A percentile compares a stretch with the other conserved stretches of the same genome.
Conservation (phyloP, 2,888 invertebrate species). For the Torymus aiolomorphi region DNA sequence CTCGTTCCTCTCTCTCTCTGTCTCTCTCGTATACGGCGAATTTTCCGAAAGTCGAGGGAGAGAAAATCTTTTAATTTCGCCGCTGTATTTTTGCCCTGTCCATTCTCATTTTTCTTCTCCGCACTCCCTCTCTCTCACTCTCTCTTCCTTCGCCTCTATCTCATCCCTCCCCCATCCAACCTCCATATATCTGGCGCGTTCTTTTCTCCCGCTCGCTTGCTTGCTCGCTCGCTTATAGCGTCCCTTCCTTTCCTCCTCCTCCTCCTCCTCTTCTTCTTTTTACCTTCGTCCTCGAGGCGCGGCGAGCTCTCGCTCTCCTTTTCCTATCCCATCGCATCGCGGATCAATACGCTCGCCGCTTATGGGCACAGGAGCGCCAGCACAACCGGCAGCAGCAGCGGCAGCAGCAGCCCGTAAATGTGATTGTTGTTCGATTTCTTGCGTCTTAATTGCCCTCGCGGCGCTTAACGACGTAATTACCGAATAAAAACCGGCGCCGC, state of each 20-base stretch:
- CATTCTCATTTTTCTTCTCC: constrained; percentile 46
- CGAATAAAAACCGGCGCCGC: constrained; percentile 65
- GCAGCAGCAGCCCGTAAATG: constrained; percentile 65
- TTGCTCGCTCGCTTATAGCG: no score
- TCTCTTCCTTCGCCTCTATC: constrained; percentile 33
- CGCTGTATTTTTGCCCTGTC: constrained; percentile 42
- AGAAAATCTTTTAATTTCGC: constrained; percentile 54
- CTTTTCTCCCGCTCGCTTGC: no score
- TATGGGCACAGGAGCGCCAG: neutral
- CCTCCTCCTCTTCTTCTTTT: constrained; percentile 10
- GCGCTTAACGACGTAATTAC: constrained; percentile 74
- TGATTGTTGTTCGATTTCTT: constrained; percentile 74
- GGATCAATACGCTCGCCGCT: constrained; percentile 51
- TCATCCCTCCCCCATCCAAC: constrained; percentile 17
- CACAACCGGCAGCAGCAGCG: neutral
- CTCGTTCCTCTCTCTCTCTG: no score
- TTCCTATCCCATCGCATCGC: constrained; percentile 54
- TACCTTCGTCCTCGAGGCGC: constrained; percentile 40
- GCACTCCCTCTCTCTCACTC: neutral
- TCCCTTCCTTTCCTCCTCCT: constrained; percentile 18
- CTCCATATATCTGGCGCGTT: constrained; percentile 40
- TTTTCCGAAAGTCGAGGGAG: constrained; percentile 32
- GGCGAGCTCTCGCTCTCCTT: constrained; percentile 59
- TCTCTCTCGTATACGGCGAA: neutral
- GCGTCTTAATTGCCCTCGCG: constrained; percentile 70